These are phyloP conservation scores for Trichoplusia ni DNA, from an alignment of 1,140 invertebrate species.

Conservation along the genomic window DNA sequence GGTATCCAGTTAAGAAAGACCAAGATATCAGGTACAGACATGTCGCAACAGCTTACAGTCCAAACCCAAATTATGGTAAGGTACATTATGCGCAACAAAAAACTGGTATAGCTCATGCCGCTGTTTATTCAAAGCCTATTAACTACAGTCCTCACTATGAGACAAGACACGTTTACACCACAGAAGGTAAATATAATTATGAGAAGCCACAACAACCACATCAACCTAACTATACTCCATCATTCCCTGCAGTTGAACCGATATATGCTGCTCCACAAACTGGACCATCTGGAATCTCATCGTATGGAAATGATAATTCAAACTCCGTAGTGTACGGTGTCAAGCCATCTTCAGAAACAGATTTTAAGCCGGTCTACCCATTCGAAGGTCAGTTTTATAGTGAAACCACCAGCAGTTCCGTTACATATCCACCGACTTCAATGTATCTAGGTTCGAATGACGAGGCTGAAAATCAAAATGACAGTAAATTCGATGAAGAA, in stretches of 20 bases:
- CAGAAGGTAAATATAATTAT: conserved; percentile 60
- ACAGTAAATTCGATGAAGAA: conserved; percentile 60
- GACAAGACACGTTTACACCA: conserved; percentile 67
- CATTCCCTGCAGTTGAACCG: conserved; percentile 75
- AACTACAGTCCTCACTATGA: conserved; percentile 73
- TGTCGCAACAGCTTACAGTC: conserved; percentile 66
- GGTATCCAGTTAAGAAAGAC: conserved; percentile 74
- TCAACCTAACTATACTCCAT: conserved; percentile 51
- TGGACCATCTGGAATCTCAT: conserved; percentile 54
- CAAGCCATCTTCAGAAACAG: conserved; percentile 65
- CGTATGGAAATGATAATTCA: conserved; percentile 64
- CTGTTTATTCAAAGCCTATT: conserved; percentile 71
- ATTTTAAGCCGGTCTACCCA: conserved; percentile 75
- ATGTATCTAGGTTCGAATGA: conserved; percentile 77
- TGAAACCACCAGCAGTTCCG: conserved; percentile 69
- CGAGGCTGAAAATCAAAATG: conserved; percentile 63
- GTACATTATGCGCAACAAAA: conserved; percentile 75
- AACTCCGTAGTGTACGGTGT: conserved; percentile 72
- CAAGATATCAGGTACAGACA: conserved; percentile 77
- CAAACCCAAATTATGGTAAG: conserved; percentile 65
- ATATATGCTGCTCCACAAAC: conserved; percentile 71
- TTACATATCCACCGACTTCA: conserved; percentile 71
- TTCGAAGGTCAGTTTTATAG: conserved; percentile 68
- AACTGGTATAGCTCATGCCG: conserved; percentile 76
- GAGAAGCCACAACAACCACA: conserved; percentile 45